A percentile compares a stretch with the other conserved stretches of the same genome.
Evolutionary conservation across 2,797 vertebrate species (phyloP).

Genomic region (Crotalus adamanteus): DNA sequence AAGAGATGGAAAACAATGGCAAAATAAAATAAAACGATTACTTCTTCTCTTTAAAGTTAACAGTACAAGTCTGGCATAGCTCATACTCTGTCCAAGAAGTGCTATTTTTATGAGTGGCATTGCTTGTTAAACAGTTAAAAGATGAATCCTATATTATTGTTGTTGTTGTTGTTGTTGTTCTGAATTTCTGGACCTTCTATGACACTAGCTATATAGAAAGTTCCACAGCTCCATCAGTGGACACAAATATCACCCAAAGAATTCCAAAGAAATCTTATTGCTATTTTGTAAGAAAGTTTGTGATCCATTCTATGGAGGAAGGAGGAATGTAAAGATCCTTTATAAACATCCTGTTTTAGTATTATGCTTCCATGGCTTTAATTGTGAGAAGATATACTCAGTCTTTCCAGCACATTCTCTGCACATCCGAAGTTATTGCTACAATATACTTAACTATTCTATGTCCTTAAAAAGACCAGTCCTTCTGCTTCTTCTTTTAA

Average conservation of each 20-base stretch:
- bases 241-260: too few species aligned
- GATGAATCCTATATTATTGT: neutral
- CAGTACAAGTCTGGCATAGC: neutral
- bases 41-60: neutral
- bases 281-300: neutral
- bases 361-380: neutral
- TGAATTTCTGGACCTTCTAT: neutral
- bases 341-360: neutral
- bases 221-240: neutral
- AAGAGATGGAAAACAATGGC: neutral
- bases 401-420: neutral
- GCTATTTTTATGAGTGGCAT: slow-evolving; percentile 6
- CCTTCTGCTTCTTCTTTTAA: neutral
- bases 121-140: neutral
- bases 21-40: neutral
- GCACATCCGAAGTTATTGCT: neutral
- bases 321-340: neutral
- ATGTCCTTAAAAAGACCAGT: neutral
- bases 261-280: neutral
- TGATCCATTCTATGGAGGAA: neutral
- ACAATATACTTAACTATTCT: neutral
- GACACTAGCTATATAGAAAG: neutral
- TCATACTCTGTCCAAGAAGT: neutral
- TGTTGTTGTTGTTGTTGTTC: neutral
- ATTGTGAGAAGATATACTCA: neutral